Evolutionary conservation across 2,797 vertebrate species (phyloP), one percentile per base, ranked within the genome.

Genomic region (Paramormyrops hopkinsi): DNA sequence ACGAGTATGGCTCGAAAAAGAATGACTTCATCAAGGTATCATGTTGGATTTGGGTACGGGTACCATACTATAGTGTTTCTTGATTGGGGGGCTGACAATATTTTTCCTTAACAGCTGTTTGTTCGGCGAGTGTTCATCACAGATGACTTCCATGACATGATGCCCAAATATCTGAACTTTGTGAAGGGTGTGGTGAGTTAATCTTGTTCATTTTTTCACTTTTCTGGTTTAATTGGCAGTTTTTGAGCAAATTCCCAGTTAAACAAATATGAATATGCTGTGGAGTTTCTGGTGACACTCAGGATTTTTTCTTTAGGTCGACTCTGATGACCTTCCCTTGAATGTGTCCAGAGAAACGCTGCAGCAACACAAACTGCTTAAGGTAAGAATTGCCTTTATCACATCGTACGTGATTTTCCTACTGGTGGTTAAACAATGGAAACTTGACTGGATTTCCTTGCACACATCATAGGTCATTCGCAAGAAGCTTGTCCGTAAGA

Each of bases 101-200:
- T 11, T 29, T 65, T 65, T 29, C 3, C 9, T 65, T 65, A 25
- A 44, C 89, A 89, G 89, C 62, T 89, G 29, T 89, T 89, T 76
- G 89, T 89, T 48, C 84, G 89, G 11, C 96, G 99, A 93, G 99
- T 99, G 79, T 99, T 99, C 95, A 99, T 99, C 94, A 99, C 98
- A 0, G 99, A 99, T 1, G 98, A 99, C 92, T 99, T 99, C 96
- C 98, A 99, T 69, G 98, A 99, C 90, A 99, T 99, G 98, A 99
- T 99, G 98, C 99, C 99, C 84, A 99, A 99, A 91, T 99, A 99
- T 50, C 96, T 99, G 50, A 99, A 99, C 93, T 99, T 99, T 0
- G 90, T 99, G 92, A 99, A 97, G 94, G 99, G 99, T 92, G 98
- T 99, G 95, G 99, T 99, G 93, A 97, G 98, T 97, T 19, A 83